phyloP scores from a whole-genome alignment of 2,113 vertebrate genomes.

The Tragelaphus imberbis region DNA sequence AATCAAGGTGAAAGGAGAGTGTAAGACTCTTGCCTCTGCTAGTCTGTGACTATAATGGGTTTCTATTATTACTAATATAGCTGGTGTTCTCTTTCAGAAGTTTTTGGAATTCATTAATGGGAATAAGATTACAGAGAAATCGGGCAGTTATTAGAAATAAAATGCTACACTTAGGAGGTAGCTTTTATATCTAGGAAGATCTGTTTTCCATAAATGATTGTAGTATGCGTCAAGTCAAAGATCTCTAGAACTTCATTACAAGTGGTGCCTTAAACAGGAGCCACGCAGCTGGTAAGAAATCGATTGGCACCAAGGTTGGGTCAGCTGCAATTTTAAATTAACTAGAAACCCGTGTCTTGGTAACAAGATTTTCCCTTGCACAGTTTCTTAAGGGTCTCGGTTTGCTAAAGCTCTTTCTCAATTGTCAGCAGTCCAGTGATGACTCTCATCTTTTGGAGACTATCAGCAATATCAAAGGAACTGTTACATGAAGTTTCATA shows the following conservation, averaged over 20 bases:
- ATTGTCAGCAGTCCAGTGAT: constrained; percentile 65
- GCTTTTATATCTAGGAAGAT: constrained; percentile 91
- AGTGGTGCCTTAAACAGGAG: constrained; percentile 89
- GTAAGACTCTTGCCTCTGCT: neutral
- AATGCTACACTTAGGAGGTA: constrained; percentile 76
- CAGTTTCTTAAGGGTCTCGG: constrained; percentile 89
- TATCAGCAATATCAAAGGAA: constrained; percentile 88
- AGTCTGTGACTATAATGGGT: neutral
- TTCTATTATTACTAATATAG: neutral
- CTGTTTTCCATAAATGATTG: constrained; percentile 89
- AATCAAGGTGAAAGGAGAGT: neutral
- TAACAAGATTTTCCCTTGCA: constrained; percentile 88
- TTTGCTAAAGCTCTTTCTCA: constrained; percentile 84
- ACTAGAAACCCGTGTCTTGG: constrained; percentile 88
- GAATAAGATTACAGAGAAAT: neutral
- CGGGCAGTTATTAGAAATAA: neutral
- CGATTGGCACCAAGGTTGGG: constrained; percentile 86
- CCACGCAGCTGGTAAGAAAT: constrained; percentile 89
- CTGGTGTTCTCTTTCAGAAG: neutral
- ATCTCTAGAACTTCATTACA: constrained; percentile 91
- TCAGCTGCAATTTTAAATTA: constrained; percentile 89
- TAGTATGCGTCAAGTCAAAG: constrained; percentile 87
- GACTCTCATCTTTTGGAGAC: constrained; percentile 82
- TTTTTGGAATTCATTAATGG: neutral
- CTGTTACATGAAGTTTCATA: neutral